Base-by-base conservation (phyloP, 37 sponge, comb jelly and placozoan genomes). In the Bolinopsis microptera region DNA sequence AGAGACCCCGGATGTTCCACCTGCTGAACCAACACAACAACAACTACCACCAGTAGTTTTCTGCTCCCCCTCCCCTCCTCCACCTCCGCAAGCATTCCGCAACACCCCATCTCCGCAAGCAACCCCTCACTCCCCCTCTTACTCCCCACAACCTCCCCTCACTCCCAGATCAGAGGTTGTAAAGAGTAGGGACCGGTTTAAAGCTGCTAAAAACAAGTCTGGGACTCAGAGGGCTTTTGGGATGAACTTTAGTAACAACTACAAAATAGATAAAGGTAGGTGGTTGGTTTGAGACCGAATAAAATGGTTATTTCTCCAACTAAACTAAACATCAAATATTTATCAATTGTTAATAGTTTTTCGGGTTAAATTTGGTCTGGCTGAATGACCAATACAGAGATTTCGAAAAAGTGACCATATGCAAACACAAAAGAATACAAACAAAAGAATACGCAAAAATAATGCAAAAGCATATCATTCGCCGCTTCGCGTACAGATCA, bases 191-290 rank as follows among this genome's bases (percentile, higher is more conserved):
- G 61, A 38, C 0, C 24, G 90, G 26, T 86, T 41, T 48, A 86
- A 86, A 27, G 90, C 90, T 1, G 90, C 90, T 2, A 86, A 86
- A 48, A 86, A 27, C 31, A 86, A 86, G 61, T 2, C 24, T 3
- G 38, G 24, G 23, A 86, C 90, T 41, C 90, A 86, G 61, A 9
- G 90, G 31, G 90, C 90, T n/a, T 86, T 86, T 39, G 90, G 90
- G 28, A 86, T 86, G 90, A 86, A 39, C 30, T 86, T 86, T 38
- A 86, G 90, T 86, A 30, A 13, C 0, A 38, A 41, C 26, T 86
- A 86, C 90, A 86, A 86, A 41, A 40, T 86, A 41, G 90, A 86
- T 38, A 86, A 86, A 40, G 90, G 90, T 86, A 40, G 39, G 75
- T 3, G 26, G 5, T 72, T 28, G 3, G 75, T 30, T n/a, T n/a